Percentiles rank a stretch among this genome's conserved stretches.
Evolutionary conservation across 1,140 invertebrate species (phyloP).

Genomic region (Drosophila azteca): DNA sequence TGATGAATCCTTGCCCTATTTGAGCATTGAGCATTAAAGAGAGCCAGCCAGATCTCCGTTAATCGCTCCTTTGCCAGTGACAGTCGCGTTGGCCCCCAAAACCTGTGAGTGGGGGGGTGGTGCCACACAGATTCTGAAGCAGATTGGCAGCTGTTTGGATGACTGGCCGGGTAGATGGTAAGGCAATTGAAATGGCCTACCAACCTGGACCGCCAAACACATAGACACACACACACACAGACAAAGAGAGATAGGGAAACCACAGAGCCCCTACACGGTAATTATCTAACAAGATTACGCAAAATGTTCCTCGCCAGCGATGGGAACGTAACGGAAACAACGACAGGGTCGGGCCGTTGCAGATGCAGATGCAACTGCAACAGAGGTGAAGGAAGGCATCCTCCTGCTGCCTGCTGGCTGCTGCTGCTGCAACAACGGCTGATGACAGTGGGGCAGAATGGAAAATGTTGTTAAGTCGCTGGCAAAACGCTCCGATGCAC

Average conservation of each 20-base stretch:
- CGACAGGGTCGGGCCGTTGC: slow-evolving; percentile 30
- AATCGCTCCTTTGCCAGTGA: background rate
- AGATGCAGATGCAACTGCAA: slow-evolving; percentile 8
- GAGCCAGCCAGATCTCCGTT: background rate
- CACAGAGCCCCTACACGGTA: slow-evolving; percentile 48
- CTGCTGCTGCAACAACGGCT: slow-evolving; percentile 28
- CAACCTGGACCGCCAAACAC: slow-evolving; percentile 26
- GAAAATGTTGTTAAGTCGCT: slow-evolving; percentile 53
- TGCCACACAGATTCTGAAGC: slow-evolving; percentile 10
- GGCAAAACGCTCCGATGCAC: slow-evolving; percentile 47
- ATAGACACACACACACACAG: background rate
- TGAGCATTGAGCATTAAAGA: background rate
- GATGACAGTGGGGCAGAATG: slow-evolving; percentile 51
- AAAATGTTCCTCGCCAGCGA: slow-evolving; percentile 40
- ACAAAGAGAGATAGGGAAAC: slow-evolving; percentile 24
- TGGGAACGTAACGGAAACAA: slow-evolving; percentile 47
- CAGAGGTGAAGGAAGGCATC: background rate
- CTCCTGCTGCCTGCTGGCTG: background rate
- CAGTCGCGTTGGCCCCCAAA: slow-evolving; percentile 4
- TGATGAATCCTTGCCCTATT: no score
- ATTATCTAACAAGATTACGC: slow-evolving; percentile 54
- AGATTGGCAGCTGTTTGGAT: slow-evolving; percentile 24
- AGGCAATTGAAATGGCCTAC: slow-evolving; percentile 45
- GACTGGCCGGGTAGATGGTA: no score
- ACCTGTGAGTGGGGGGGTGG: slow-evolving; percentile 11